Percentiles rank a stretch among this genome's conserved stretches.
These are phyloP conservation scores for Steinernema hermaphroditum DNA, from an alignment of 2,888 invertebrate genomes.

Conservation along the genomic window DNA sequence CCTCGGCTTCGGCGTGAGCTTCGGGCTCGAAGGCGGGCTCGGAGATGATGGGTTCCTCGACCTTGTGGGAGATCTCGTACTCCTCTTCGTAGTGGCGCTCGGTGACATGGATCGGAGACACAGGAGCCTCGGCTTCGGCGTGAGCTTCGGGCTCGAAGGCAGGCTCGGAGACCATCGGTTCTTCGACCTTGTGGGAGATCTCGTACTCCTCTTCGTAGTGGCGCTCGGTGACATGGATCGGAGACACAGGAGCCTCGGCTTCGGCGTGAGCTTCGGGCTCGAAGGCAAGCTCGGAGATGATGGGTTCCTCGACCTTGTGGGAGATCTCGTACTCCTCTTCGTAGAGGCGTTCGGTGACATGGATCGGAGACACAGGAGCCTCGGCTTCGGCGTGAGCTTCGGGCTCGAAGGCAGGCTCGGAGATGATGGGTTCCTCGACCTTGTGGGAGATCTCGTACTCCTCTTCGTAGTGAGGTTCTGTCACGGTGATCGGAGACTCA, in stretches of 20 bases:
- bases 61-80: not conserved
- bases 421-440: no score
- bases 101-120: not conserved
- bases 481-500: no score
- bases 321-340: slow-evolving; percentile 2
- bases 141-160: not conserved
- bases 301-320: slow-evolving; percentile 14
- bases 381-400: no score
- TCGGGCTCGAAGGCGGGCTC: no score
- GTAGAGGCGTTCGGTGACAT: not conserved
- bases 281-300: not conserved
- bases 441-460: no score
- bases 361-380: no score
- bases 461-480: no score
- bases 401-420: no score
- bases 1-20: no score
- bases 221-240: not conserved
- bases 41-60: no score
- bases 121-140: not conserved
- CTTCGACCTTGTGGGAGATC: slow-evolving; percentile 39
- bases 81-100: slow-evolving; percentile 32
- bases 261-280: slow-evolving; percentile 8
- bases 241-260: not conserved
- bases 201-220: slow-evolving; percentile 29
- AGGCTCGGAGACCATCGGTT: slow-evolving; percentile 37